Evolutionary conservation across 2,113 vertebrate species (phyloP).

Genomic region (Tor tambroides): DNA sequence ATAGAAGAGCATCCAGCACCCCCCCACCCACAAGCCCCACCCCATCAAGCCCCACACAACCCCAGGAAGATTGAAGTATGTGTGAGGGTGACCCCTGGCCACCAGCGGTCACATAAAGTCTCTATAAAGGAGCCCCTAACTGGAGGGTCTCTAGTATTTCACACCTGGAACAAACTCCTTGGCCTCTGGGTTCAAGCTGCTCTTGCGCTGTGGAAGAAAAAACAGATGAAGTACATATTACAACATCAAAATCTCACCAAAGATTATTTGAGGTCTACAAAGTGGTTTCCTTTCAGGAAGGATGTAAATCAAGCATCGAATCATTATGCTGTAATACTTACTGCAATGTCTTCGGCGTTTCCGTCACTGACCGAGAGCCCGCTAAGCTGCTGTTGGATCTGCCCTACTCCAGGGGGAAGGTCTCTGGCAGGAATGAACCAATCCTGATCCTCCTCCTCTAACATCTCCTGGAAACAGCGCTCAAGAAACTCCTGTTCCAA

Average conservation of each 20-base stretch:
- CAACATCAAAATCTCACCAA: no score
- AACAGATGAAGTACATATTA: neutral
- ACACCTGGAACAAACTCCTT: slow-evolving; percentile 88
- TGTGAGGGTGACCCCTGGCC: slow-evolving; percentile 48
- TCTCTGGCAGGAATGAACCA: slow-evolving; percentile 96
- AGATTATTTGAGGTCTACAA: no score
- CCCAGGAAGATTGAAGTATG: slow-evolving; percentile 34
- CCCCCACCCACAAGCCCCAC: slow-evolving; percentile 28
- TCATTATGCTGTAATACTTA: slow-evolving; percentile 67
- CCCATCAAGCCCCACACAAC: no score
- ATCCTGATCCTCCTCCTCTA: slow-evolving; percentile 96
- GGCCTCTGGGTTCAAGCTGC: slow-evolving; percentile 86
- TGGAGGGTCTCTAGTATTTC: slow-evolving; percentile 79
- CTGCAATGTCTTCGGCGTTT: slow-evolving; percentile 90
- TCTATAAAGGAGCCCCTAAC: no score
- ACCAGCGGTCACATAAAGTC: no score
- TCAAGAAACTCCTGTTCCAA: slow-evolving; percentile 97
- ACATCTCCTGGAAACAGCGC: slow-evolving; percentile 98
- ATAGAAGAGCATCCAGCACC: slow-evolving; percentile 58
- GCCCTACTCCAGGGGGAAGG: slow-evolving; percentile 84
- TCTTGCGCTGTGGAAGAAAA: slow-evolving; percentile 80
- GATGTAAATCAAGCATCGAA: neutral
- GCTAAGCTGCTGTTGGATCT: slow-evolving; percentile 93
- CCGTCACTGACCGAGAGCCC: slow-evolving; percentile 82
- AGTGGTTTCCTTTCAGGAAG: no score